These are phyloP conservation scores for Chelonus insularis DNA, from an alignment of 1,140 invertebrate genomes.

Conservation along the genomic window DNA sequence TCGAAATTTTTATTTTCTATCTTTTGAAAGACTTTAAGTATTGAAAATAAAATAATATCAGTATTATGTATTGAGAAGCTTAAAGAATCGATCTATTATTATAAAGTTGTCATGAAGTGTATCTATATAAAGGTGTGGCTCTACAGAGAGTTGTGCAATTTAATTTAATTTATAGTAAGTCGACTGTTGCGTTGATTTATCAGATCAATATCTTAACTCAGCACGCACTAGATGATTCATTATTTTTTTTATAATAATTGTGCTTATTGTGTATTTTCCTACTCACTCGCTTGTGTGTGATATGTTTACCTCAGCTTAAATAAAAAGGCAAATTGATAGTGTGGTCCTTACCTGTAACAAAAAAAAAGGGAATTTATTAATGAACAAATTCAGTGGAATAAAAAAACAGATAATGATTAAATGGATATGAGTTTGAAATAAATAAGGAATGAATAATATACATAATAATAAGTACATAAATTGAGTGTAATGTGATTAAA, in stretches of 20 bases:
- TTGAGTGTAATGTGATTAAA: no score
- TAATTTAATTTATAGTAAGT: background rate
- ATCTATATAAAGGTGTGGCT: background rate
- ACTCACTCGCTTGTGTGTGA: constrained; percentile 28
- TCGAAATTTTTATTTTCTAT: no score
- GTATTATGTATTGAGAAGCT: no score
- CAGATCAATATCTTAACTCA: constrained; percentile 2
- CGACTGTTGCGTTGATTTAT: background rate
- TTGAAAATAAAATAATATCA: no score
- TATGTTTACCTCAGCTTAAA: constrained; percentile 7
- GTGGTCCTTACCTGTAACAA: constrained; percentile 34
- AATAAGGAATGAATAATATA: no score
- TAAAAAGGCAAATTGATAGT: constrained; percentile 1
- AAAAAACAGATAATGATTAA: background rate
- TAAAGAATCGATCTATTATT: no score
- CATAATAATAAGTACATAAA: no score
- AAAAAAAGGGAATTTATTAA: constrained; percentile 18
- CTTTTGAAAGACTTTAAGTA: no score
- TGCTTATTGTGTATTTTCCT: constrained; percentile 24
- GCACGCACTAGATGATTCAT: background rate
- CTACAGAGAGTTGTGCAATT: no score
- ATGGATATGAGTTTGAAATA: no score
- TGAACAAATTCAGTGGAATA: background rate
- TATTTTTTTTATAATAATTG: constrained; percentile 12
- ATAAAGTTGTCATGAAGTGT: background rate